Evolutionary conservation across 2,888 invertebrate genomes (phyloP).

Genomic region (Bombylius major): DNA sequence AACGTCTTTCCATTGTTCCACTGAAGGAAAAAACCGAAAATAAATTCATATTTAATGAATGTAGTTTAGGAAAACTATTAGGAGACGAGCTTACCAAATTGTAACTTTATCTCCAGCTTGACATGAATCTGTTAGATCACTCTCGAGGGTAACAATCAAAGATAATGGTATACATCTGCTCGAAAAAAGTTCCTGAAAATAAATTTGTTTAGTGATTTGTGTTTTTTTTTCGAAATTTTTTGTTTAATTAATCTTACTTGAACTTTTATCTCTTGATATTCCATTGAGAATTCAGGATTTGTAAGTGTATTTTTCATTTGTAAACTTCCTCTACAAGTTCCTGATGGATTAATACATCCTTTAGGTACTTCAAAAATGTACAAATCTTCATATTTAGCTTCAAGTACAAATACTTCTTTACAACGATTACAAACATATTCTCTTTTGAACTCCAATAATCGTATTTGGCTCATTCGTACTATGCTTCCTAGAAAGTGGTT

Average conservation of each 20-base stretch:
- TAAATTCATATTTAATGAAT: neutral
- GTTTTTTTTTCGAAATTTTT: neutral
- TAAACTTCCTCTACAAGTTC: slow-evolving; percentile 40
- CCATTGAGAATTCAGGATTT: slow-evolving; percentile 42
- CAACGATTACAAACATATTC: slow-evolving; percentile 68
- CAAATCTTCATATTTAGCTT: slow-evolving; percentile 56
- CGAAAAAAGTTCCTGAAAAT: slow-evolving; percentile 58
- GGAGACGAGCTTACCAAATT: slow-evolving; percentile 48
- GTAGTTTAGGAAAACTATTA: neutral
- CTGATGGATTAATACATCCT: slow-evolving; percentile 38
- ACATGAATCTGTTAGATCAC: slow-evolving; percentile 76
- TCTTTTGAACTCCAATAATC: slow-evolving; percentile 62
- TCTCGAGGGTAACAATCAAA: slow-evolving; percentile 64
- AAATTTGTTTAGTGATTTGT: neutral
- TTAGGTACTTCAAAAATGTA: slow-evolving; percentile 35
- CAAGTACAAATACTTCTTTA: slow-evolving; percentile 48
- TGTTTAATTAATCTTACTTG: slow-evolving; percentile 41
- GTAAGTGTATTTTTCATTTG: slow-evolving; percentile 42
- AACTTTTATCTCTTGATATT: slow-evolving; percentile 78
- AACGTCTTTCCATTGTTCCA: slow-evolving; percentile 62
- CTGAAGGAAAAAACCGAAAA: slow-evolving; percentile 36
- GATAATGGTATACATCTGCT: slow-evolving; percentile 59
- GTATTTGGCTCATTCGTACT: slow-evolving; percentile 59
- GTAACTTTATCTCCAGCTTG: slow-evolving; percentile 82
- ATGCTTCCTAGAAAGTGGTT: slow-evolving; percentile 50